phyloP scores from a whole-genome alignment of 2,888 invertebrate genomes.

The Clostera curtula region DNA sequence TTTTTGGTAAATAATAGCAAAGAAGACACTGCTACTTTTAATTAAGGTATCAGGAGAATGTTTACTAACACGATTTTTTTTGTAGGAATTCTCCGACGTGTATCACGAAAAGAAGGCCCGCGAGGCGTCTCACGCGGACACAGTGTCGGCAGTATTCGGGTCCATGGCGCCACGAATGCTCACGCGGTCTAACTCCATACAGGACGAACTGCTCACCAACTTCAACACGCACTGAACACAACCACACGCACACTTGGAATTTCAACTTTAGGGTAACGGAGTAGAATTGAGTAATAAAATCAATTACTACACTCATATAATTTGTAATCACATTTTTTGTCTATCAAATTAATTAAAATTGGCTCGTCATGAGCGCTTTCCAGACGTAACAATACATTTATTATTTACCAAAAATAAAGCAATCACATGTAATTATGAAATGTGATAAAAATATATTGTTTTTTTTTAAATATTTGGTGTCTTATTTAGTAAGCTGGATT shows the following conservation, averaged over 20 bases:
- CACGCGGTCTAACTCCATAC: slow-evolving; percentile 87
- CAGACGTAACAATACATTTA: too few species aligned
- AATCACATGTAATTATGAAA: too few species aligned
- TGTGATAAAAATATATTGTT: too few species aligned
- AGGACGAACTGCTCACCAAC: slow-evolving; percentile 83
- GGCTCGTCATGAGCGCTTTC: too few species aligned
- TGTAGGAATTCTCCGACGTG: slow-evolving; percentile 84
- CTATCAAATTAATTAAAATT: too few species aligned
- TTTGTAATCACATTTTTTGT: too few species aligned
- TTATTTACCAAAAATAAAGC: too few species aligned
- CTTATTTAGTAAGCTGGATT: too few species aligned
- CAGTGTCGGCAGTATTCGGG: slow-evolving; percentile 73
- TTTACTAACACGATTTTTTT: background rate
- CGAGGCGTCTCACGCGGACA: slow-evolving; percentile 74
- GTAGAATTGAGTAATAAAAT: slow-evolving; percentile 2
- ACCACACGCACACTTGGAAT: slow-evolving; percentile 2
- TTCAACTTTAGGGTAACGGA: background rate
- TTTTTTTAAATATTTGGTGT: too few species aligned
- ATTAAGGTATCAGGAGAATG: too few species aligned
- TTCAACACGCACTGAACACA: slow-evolving; percentile 37
- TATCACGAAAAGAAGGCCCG: slow-evolving; percentile 83
- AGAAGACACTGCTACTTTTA: too few species aligned
- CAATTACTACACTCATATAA: slow-evolving; percentile 11
- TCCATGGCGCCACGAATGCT: slow-evolving; percentile 73
- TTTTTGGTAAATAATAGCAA: too few species aligned